Evolutionary conservation across 2,888 invertebrate species (phyloP), one percentile per base, ranked within the genome.

Genomic region (Cantharis rustica): DNA sequence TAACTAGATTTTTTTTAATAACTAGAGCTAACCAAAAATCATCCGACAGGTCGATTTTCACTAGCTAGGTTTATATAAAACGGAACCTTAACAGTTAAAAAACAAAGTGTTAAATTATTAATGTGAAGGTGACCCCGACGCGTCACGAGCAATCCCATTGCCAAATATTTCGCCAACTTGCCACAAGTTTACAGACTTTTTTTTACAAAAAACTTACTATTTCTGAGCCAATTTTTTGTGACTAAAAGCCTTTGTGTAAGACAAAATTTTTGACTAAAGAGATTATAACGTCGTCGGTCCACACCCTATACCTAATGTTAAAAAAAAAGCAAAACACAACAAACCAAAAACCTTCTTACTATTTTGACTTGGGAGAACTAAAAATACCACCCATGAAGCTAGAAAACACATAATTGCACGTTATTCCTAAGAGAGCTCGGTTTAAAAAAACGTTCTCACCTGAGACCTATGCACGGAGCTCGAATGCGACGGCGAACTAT

Each of bases 381-480:
- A 68, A 69, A 66, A 75, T 71, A 68, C 75, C 75, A 75, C 75
- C 71, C 71, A 16, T 75, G 63, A 4, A 17, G 69, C 75, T 76
- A 69, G 11, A 76, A 73, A 68, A 62, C 15, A 31, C n/a, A 17
- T 15, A 66, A 66, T 66, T 66, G 23, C 13, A 66, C n/a, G 13
- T 66, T 20, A 16, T 11, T 20, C 17, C 16, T 16, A 17, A 9
- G 20, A 13, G 11, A 20, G 13, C n/a, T 10, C 17, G 5, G 13
- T 9, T 9, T 16, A 66, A 66, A 16, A 47, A 47, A n/a, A 47
- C 10, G 7, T 16, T 63, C 71, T 82, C 80, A 88, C 88, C 86
- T 88, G 88, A 72, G 88, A 88, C 76, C 89, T 86, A 81, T 88
- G 88, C 23, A 88, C 88, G 68, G 88, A 88, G 79, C 88, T 87